Evolutionary conservation across 1,140 invertebrate genomes (phyloP).

Genomic region (Drosophila obscura): DNA sequence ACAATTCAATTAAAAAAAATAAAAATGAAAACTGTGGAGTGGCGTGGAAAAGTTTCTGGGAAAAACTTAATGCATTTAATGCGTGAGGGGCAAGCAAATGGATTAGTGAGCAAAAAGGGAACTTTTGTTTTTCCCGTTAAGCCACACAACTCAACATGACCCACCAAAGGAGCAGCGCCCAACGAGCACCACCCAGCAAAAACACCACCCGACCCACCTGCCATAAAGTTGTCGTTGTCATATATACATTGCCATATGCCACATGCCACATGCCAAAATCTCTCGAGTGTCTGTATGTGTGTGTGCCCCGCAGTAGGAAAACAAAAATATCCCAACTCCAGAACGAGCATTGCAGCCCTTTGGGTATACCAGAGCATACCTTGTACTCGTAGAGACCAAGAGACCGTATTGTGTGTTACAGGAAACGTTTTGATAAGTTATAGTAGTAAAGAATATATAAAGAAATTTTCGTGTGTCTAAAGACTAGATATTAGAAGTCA

Average conservation of each 20-base stretch:
- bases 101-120: constrained; percentile 50
- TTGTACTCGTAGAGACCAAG: too few relatives aligned
- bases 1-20: constrained; percentile 78
- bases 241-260: constrained; percentile 53
- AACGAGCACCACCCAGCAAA: too few relatives aligned
- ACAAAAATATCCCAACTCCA: constrained; percentile 41
- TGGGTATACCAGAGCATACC: constrained; percentile 8
- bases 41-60: constrained; percentile 41
- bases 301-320: constrained; percentile 31
- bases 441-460: too few relatives aligned
- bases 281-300: constrained; percentile 34
- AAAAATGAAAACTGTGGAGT: constrained; percentile 14
- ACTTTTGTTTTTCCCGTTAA: constrained; percentile 43
- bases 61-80: constrained; percentile 78
- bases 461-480: too few relatives aligned
- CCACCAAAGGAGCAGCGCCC: not conserved
- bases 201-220: constrained; percentile 21
- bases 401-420: too few relatives aligned
- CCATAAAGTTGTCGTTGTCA: constrained; percentile 67
- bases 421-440: too few relatives aligned
- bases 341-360: constrained; percentile 44
- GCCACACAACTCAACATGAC: constrained; percentile 13
- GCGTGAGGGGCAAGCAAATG: constrained; percentile 77
- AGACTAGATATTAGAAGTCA: too few relatives aligned
- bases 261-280: constrained; percentile 64